phyloP scores from a whole-genome alignment of 2,113 vertebrate species.

The Octodon degus region DNA sequence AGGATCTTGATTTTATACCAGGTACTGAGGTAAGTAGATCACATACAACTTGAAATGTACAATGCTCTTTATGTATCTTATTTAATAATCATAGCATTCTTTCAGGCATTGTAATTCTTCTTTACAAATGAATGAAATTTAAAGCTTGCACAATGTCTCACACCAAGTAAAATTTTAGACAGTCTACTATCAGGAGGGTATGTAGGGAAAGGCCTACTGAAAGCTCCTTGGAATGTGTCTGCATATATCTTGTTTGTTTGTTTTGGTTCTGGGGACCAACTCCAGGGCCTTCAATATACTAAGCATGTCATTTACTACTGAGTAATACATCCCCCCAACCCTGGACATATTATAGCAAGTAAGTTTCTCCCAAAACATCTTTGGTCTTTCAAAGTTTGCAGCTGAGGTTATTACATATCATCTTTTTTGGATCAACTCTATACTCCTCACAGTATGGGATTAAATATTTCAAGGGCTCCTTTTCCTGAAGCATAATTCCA shows the following conservation, averaged over 20 bases:
- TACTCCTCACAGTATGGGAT: not conserved
- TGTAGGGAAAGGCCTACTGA: not conserved
- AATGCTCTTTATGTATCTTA: not conserved
- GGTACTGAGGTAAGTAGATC: not conserved
- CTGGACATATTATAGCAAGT: not conserved
- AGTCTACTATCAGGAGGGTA: not conserved
- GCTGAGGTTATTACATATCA: not conserved
- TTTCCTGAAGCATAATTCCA: not conserved
- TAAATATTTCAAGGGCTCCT: not conserved
- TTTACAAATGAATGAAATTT: slow-evolving; percentile 23
- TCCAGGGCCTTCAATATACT: not conserved
- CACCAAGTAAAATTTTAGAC: not conserved
- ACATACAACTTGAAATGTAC: not conserved
- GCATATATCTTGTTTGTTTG: not conserved
- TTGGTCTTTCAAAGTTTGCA: not conserved
- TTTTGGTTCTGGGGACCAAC: not conserved
- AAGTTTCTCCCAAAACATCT: not conserved
- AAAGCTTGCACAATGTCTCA: not conserved
- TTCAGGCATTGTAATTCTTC: not conserved
- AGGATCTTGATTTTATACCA: slow-evolving; percentile 8
- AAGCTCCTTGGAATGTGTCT: not conserved
- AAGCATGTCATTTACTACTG: not conserved
- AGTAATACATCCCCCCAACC: not conserved
- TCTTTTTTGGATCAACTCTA: not conserved
- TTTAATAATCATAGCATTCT: not conserved